Evolutionary conservation across 2,113 vertebrate species (phyloP).

Genomic region (Laterallus jamaicensis): DNA sequence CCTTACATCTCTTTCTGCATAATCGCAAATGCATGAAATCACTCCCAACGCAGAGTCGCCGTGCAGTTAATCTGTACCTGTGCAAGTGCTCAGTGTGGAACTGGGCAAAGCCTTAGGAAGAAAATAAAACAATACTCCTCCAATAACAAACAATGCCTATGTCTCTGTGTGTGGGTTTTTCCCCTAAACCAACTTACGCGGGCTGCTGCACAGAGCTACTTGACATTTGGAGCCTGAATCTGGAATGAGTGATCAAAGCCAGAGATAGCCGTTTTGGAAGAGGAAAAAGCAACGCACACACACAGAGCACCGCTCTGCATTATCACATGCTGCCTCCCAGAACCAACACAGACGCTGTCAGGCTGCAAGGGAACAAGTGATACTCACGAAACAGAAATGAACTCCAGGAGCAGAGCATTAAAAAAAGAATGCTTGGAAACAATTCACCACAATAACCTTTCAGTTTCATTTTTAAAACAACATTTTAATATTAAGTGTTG

Average conservation of each 20-base stretch:
- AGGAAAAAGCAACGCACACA: neutral
- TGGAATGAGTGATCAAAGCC: neutral
- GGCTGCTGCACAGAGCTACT: neutral
- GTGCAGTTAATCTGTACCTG: slow-evolving; percentile 41
- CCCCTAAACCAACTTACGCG: neutral
- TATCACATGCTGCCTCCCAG: neutral
- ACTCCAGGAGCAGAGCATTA: neutral
- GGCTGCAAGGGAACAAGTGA: neutral
- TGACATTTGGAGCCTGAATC: neutral
- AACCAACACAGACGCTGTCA: neutral
- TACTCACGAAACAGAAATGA: neutral
- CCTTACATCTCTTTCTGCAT: slow-evolving; percentile 28
- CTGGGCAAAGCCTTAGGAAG: neutral
- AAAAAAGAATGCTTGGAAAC: neutral
- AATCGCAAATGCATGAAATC: neutral
- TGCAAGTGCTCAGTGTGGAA: neutral
- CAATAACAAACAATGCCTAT: neutral
- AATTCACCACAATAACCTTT: neutral
- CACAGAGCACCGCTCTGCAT: neutral
- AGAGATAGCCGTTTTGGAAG: neutral
- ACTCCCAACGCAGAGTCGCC: neutral
- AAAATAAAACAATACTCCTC: neutral
- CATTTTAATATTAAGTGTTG: neutral
- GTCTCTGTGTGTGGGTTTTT: fast-evolving
- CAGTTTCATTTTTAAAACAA: neutral